phyloP scores from a whole-genome alignment of 1,140 invertebrate species.

The Drosophila arizonae region DNA sequence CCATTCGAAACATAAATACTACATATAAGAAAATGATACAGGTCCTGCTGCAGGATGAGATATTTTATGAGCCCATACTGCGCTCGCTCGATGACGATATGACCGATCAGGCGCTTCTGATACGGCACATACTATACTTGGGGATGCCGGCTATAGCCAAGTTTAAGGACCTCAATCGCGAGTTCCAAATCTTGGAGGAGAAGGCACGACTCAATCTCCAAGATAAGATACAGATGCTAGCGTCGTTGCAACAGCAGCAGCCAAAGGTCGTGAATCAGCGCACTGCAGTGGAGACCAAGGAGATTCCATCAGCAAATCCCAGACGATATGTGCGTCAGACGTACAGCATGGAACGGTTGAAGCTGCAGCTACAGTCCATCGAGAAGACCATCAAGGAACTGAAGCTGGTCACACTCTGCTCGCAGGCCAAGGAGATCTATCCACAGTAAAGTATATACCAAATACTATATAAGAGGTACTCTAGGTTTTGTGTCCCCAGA shows the following conservation, averaged over 20 bases:
- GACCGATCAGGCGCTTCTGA: slow-evolving; percentile 70
- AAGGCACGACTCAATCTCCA: neutral
- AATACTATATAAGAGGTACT: neutral
- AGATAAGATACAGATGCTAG: neutral
- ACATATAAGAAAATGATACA: slow-evolving; percentile 41
- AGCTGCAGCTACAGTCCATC: slow-evolving; percentile 55
- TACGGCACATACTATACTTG: slow-evolving; percentile 68
- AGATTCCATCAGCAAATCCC: slow-evolving; percentile 19
- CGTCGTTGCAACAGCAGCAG: neutral
- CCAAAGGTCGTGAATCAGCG: neutral
- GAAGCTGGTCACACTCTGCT: slow-evolving; percentile 45
- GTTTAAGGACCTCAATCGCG: slow-evolving; percentile 24
- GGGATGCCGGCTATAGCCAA: slow-evolving; percentile 74
- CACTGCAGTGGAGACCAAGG: neutral
- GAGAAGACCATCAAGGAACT: slow-evolving; percentile 70
- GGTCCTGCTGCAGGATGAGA: slow-evolving; percentile 66
- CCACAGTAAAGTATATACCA: slow-evolving; percentile 8
- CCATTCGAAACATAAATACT: neutral
- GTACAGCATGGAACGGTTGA: slow-evolving; percentile 60
- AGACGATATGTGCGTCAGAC: slow-evolving; percentile 74
- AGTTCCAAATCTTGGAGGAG: neutral
- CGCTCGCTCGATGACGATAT: slow-evolving; percentile 68
- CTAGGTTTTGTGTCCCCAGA: slow-evolving; percentile 23
- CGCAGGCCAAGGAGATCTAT: slow-evolving; percentile 35
- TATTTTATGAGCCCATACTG: slow-evolving; percentile 78